These are phyloP conservation scores for Corythaixoides concolor DNA, from an alignment of 2,113 vertebrate species.

Conservation along the genomic window DNA sequence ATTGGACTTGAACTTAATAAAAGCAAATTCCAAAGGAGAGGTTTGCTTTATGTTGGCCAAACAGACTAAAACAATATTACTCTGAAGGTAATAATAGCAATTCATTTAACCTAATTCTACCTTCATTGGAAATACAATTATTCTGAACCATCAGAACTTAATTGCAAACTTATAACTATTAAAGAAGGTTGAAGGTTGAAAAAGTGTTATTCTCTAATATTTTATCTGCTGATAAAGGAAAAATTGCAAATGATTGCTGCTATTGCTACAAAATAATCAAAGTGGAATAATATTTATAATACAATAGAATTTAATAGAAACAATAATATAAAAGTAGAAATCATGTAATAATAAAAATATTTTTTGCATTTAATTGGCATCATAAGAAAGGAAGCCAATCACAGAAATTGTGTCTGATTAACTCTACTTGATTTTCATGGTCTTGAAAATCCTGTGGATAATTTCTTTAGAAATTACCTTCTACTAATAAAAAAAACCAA, in stretches of 20 bases:
- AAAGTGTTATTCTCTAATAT: neutral
- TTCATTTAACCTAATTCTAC: conserved; percentile 31
- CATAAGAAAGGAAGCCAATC: neutral
- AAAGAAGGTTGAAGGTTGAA: neutral
- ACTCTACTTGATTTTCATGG: neutral
- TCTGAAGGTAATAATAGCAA: conserved; percentile 10
- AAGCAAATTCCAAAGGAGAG: conserved; percentile 11
- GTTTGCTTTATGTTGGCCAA: neutral
- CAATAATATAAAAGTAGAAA: neutral
- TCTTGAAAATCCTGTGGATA: neutral
- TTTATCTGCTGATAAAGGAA: neutral
- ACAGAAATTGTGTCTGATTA: neutral
- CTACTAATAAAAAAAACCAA: neutral
- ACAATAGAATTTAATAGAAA: neutral
- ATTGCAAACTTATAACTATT: neutral
- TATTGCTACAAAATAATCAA: neutral
- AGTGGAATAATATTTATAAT: neutral
- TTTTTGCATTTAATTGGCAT: neutral
- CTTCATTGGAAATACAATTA: conserved; percentile 7
- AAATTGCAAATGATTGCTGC: neutral
- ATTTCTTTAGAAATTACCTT: neutral
- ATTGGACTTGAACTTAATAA: conserved; percentile 61
- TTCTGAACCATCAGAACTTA: neutral
- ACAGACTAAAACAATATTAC: neutral
- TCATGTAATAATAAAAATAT: neutral